Conservation (phyloP, 2,888 invertebrate genomes). For the Drosophila pseudotalamancana region DNA sequence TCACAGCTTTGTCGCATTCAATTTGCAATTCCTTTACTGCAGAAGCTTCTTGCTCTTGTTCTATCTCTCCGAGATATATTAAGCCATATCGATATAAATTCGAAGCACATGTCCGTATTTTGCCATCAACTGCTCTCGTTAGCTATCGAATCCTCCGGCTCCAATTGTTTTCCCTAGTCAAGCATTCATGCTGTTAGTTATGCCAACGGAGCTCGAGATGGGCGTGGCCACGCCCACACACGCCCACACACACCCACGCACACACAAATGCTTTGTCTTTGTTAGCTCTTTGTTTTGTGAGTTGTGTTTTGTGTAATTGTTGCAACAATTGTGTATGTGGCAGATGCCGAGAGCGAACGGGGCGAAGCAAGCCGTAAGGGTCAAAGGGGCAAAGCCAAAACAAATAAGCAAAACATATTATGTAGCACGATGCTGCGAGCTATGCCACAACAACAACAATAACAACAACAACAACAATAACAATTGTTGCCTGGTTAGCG, state of each 20-base stretch:
- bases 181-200: constrained; percentile 19
- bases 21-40: not conserved
- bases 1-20: not conserved
- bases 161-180: not conserved
- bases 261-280: constrained; percentile 31
- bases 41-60: no score
- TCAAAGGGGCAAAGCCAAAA: constrained; percentile 29
- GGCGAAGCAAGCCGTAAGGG: constrained; percentile 2
- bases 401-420: constrained; percentile 62
- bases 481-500: constrained; percentile 47
- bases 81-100: constrained; percentile 4
- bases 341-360: constrained; percentile 2
- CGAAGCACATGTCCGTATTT: not conserved
- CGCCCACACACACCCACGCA: not conserved
- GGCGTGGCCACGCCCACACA: constrained; percentile 28
- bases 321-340: constrained; percentile 68
- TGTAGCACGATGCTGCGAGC: constrained; percentile 47
- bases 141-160: constrained; percentile 4
- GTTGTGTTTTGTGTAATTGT: constrained; percentile 73
- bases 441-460: constrained; percentile 34
- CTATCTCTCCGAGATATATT: not conserved
- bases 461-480: constrained; percentile 11
- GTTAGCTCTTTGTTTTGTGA: constrained; percentile 43
- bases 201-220: constrained; percentile 3
- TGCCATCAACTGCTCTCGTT: constrained; percentile 2